Evolutionary conservation across 2,888 invertebrate species (phyloP).

Genomic region (Synergus laeviventris): DNA sequence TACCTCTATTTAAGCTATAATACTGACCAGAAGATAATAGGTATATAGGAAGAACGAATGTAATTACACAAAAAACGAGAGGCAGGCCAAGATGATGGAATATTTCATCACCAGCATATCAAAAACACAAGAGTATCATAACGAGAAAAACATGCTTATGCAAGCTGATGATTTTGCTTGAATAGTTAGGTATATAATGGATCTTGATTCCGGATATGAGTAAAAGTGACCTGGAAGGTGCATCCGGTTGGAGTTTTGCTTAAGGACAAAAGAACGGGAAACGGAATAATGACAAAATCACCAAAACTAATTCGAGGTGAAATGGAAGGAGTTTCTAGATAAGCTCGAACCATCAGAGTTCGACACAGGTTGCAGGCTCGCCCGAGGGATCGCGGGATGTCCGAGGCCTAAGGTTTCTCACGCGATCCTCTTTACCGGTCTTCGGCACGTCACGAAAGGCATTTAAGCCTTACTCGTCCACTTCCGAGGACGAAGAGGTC

Average conservation of each 20-base stretch:
- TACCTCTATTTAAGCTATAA: neutral
- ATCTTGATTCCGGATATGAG: neutral
- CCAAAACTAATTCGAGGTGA: conserved; percentile 48
- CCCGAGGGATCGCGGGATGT: conserved; percentile 50
- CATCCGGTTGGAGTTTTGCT: neutral
- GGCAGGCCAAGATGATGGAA: conserved; percentile 36
- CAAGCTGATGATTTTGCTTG: too few species aligned
- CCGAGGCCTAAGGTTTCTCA: conserved; percentile 55
- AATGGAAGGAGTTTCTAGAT: conserved; percentile 43
- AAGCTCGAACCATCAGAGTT: conserved; percentile 42
- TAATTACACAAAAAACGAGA: conserved; percentile 50
- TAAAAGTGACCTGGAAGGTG: neutral
- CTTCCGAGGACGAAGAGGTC: conserved; percentile 45
- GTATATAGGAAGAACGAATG: neutral
- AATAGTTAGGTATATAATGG: too few species aligned
- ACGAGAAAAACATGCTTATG: too few species aligned
- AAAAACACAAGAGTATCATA: too few species aligned
- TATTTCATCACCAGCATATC: neutral
- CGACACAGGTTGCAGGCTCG: conserved; percentile 45
- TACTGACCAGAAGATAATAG: neutral
- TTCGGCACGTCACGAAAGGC: conserved; percentile 52
- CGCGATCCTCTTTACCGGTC: conserved; percentile 61
- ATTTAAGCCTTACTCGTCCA: conserved; percentile 51
- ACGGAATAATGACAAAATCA: conserved; percentile 51
- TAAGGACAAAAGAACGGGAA: neutral